Conservation (phyloP, 2,797 vertebrate species). For the Sebastes variabilis region DNA sequence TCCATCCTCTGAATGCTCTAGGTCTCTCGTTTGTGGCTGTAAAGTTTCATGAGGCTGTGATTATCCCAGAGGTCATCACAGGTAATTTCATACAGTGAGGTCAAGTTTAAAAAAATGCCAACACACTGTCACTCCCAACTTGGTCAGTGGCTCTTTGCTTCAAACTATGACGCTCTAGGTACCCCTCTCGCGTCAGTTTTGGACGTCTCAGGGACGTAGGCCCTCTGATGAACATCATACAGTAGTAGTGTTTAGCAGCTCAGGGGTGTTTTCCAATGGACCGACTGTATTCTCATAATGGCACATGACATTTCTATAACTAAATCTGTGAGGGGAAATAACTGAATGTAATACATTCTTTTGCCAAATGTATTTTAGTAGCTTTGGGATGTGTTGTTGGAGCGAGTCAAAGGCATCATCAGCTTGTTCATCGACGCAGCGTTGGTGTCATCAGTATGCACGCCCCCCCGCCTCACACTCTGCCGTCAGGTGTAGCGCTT, state of each 20-base stretch:
- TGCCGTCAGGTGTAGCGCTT: conserved; percentile 12
- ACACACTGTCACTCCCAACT: too few relatives aligned
- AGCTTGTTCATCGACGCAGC: neutral
- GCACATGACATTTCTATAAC: neutral
- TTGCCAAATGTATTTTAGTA: neutral
- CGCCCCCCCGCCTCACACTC: neutral
- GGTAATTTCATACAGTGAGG: too few relatives aligned
- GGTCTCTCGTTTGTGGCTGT: too few relatives aligned
- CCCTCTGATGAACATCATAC: neutral
- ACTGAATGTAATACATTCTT: neutral
- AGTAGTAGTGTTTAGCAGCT: neutral
- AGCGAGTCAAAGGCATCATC: neutral
- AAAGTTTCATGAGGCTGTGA: too few relatives aligned
- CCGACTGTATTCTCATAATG: neutral
- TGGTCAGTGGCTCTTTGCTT: too few relatives aligned
- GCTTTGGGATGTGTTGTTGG: neutral
- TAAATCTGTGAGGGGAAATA: neutral
- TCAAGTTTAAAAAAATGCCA: too few relatives aligned
- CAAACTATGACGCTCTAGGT: too few relatives aligned
- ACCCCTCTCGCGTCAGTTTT: too few relatives aligned
- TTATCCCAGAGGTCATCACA: too few relatives aligned
- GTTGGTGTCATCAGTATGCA: conserved; percentile 31
- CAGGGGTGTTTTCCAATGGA: neutral
- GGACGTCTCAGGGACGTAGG: too few relatives aligned
- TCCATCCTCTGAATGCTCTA: too few relatives aligned